A percentile compares a stretch with the other conserved stretches of the same genome.
These are phyloP conservation scores for Apostichopus japonicus DNA, from an alignment of 35 echinoderm and acorn worm genomes.

Conservation along the genomic window DNA sequence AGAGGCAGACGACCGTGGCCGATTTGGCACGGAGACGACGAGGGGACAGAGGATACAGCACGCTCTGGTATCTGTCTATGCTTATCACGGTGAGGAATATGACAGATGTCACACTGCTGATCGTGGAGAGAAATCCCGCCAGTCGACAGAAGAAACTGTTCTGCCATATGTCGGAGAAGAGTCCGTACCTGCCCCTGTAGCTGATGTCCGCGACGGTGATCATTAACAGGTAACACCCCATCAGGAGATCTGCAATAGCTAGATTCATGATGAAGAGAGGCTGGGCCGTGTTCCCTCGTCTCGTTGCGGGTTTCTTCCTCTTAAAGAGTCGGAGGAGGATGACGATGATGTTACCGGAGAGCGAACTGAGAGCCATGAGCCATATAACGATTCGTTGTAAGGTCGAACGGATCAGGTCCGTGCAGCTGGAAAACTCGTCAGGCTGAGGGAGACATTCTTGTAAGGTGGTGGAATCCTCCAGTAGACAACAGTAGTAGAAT, in stretches of 20 bases:
- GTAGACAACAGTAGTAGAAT: conserved; percentile 88
- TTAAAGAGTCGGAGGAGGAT: conserved; percentile 56
- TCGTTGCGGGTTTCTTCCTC: not conserved
- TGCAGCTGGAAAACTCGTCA: conserved; percentile 92
- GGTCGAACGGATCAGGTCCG: conserved; percentile 73
- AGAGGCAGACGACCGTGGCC: not conserved
- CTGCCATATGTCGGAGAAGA: conserved; percentile 45
- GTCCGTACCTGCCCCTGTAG: conserved; percentile 18
- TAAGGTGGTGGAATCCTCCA: conserved; percentile 34
- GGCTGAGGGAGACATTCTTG: conserved; percentile 64
- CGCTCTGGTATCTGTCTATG: conserved; percentile 44
- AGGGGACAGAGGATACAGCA: conserved; percentile 62
- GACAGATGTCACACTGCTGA: conserved; percentile 75
- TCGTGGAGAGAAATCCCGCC: conserved; percentile 66
- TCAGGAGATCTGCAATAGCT: conserved; percentile 44
- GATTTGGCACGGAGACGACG: conserved; percentile 41
- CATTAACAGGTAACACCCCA: conserved; percentile 53
- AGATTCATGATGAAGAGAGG: conserved; percentile 51
- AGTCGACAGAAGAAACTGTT: conserved; percentile 53
- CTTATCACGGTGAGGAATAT: conserved; percentile 77
- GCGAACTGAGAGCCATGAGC: conserved; percentile 84
- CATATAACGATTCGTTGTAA: conserved; percentile 67
- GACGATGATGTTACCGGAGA: conserved; percentile 88
- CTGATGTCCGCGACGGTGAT: conserved; percentile 31
- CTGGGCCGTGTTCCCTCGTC: conserved; percentile 11